A percentile compares a stretch with the other conserved stretches of the same genome.
Evolutionary conservation across 1,140 invertebrate species (phyloP).

Genomic region (Zelostemma sp.): DNA sequence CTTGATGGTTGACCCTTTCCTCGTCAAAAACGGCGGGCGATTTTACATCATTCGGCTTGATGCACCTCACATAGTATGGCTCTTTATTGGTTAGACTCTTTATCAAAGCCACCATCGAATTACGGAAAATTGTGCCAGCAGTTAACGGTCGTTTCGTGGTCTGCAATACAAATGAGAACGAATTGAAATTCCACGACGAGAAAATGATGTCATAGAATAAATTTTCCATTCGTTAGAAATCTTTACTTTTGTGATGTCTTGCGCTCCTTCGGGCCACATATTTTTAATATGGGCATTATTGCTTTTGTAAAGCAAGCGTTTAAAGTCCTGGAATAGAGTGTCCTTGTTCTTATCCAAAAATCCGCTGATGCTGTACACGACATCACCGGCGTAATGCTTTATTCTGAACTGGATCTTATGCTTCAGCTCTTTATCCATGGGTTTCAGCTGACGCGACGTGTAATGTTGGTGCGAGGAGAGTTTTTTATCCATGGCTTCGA

Average conservation of each 20-base stretch:
- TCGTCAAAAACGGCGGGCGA: slow-evolving; percentile 85
- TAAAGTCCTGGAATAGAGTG: slow-evolving; percentile 95
- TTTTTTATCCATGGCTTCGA: slow-evolving; percentile 95
- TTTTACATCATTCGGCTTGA: slow-evolving; percentile 96
- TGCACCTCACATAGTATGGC: slow-evolving; percentile 96
- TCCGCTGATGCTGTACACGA: slow-evolving; percentile 89
- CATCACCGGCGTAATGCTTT: slow-evolving; percentile 96
- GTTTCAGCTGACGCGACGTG: slow-evolving; percentile 86
- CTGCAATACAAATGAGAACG: slow-evolving; percentile 67
- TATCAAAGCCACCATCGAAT: slow-evolving; percentile 92
- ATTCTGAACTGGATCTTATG: slow-evolving; percentile 89
- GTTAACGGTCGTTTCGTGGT: slow-evolving; percentile 94
- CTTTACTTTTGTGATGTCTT: slow-evolving; percentile 85
- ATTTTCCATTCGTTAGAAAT: background rate
- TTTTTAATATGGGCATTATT: slow-evolving; percentile 80
- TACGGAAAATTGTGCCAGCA: slow-evolving; percentile 94
- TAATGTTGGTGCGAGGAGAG: slow-evolving; percentile 91
- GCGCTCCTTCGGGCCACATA: slow-evolving; percentile 97
- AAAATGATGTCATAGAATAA: background rate
- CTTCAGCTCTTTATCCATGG: slow-evolving; percentile 83
- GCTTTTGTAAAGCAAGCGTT: slow-evolving; percentile 88
- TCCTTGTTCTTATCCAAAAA: slow-evolving; percentile 98
- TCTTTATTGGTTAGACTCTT: slow-evolving; percentile 91
- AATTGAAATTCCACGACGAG: too few species aligned
- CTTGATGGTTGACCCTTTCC: slow-evolving; percentile 89